A percentile compares a stretch with the other conserved stretches of the same genome.
Conservation (phyloP, 2,113 vertebrate genomes). For the Seriola quinqueradiata region DNA sequence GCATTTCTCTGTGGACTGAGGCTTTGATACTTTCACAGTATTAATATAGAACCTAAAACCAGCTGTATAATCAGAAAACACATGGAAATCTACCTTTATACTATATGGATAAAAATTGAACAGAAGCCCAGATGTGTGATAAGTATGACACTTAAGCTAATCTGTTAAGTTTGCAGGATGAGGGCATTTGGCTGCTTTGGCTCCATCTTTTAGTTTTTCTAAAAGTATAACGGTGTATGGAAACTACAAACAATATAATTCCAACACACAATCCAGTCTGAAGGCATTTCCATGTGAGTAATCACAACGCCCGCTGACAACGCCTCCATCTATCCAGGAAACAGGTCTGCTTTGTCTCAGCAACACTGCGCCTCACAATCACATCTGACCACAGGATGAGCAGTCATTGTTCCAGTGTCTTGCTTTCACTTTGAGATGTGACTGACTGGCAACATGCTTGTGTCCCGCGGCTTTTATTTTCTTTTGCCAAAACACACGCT, state of each 20-base stretch:
- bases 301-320: constrained; percentile 24
- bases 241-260: neutral
- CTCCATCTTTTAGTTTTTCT: neutral
- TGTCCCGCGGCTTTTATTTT: neutral
- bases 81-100: too few relatives aligned
- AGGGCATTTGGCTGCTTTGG: neutral
- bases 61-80: too few relatives aligned
- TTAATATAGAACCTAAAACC: too few relatives aligned
- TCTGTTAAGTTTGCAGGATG: constrained; percentile 12
- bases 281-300: constrained; percentile 22
- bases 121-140: neutral
- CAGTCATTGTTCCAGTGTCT: neutral
- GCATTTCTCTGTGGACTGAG: too few relatives aligned
- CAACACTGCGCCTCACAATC: neutral
- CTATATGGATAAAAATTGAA: too few relatives aligned
- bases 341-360: constrained; percentile 33
- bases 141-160: constrained; percentile 9
- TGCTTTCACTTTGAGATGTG: neutral
- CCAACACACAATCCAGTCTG: constrained; percentile 8
- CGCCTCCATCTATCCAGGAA: constrained; percentile 21
- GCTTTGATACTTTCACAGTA: too few relatives aligned
- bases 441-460: neutral
- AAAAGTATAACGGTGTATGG: neutral
- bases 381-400: neutral
- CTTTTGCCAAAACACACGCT: neutral